These are phyloP conservation scores for Misgurnus mizolepis DNA, from an alignment of 2,113 vertebrate genomes.

Conservation along the genomic window DNA sequence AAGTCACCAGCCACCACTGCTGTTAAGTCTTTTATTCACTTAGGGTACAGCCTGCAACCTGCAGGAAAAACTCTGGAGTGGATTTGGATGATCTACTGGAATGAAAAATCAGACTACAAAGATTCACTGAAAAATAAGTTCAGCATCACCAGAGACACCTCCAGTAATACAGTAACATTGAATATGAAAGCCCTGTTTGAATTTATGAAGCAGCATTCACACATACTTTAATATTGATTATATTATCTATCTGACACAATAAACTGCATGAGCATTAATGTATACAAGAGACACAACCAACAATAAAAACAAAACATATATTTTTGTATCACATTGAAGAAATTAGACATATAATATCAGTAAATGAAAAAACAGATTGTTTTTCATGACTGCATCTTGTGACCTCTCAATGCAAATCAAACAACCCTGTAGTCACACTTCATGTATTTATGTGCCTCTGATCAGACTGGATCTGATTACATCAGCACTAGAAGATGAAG, in stretches of 20 bases:
- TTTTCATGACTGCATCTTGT: neutral
- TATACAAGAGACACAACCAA: too few species aligned
- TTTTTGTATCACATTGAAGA: neutral
- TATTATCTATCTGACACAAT: too few species aligned
- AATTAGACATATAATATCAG: neutral
- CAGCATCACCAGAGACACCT: constrained; percentile 33
- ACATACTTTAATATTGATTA: too few species aligned
- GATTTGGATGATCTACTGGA: neutral
- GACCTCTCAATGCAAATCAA: constrained; percentile 34
- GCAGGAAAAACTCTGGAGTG: constrained; percentile 51
- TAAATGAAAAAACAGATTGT: neutral
- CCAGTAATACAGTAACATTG: constrained; percentile 17
- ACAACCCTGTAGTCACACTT: neutral
- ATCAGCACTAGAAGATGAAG: constrained; percentile 44
- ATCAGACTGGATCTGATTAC: constrained; percentile 30
- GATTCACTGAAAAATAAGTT: constrained; percentile 41
- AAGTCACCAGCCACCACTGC: too few species aligned
- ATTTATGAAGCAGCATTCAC: too few species aligned
- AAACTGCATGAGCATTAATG: too few species aligned
- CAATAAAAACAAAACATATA: too few species aligned
- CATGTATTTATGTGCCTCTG: constrained; percentile 42
- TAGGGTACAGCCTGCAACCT: constrained; percentile 21
- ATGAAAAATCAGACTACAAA: neutral
- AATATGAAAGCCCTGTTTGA: neutral
- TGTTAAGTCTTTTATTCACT: constrained; percentile 34